Percentiles rank a stretch among this genome's conserved stretches.
Evolutionary conservation across 2,113 vertebrate genomes (phyloP).

Genomic region (Pandion haliaetus): DNA sequence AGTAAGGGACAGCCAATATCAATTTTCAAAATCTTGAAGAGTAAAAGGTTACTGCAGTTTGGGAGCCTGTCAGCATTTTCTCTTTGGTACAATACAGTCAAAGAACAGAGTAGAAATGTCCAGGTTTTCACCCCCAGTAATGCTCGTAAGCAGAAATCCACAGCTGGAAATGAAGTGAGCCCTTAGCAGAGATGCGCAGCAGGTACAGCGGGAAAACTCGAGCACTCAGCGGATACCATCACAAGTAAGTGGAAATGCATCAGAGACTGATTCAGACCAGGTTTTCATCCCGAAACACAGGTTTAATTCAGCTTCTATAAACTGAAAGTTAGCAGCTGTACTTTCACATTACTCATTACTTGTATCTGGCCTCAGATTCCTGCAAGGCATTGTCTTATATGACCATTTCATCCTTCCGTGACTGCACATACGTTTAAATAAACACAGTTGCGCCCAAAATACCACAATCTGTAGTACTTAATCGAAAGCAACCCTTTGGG

Average conservation of each 20-base stretch:
- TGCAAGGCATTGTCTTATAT: neutral
- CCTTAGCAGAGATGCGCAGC: slow-evolving; percentile 36
- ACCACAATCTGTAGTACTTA: neutral
- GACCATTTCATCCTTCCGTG: neutral
- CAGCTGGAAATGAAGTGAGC: neutral
- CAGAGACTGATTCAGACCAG: slow-evolving; percentile 25
- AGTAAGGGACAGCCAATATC: neutral
- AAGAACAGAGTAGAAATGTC: neutral
- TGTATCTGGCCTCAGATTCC: neutral
- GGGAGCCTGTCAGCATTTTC: neutral
- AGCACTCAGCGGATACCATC: slow-evolving; percentile 23
- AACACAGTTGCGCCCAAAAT: neutral
- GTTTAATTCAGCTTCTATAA: slow-evolving; percentile 45
- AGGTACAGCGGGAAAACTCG: slow-evolving; percentile 24
- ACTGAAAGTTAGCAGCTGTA: slow-evolving; percentile 9
- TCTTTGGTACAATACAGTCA: neutral
- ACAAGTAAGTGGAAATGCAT: slow-evolving; percentile 54
- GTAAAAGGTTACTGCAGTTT: neutral
- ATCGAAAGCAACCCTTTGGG: neutral
- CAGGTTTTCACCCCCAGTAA: neutral
- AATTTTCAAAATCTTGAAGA: neutral
- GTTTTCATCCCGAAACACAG: slow-evolving; percentile 43
- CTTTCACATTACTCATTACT: slow-evolving; percentile 29
- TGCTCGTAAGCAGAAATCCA: neutral
- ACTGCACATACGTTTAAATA: neutral